These are phyloP conservation scores for Sprattus sprattus DNA, from an alignment of 2,113 vertebrate species.

Conservation along the genomic window DNA sequence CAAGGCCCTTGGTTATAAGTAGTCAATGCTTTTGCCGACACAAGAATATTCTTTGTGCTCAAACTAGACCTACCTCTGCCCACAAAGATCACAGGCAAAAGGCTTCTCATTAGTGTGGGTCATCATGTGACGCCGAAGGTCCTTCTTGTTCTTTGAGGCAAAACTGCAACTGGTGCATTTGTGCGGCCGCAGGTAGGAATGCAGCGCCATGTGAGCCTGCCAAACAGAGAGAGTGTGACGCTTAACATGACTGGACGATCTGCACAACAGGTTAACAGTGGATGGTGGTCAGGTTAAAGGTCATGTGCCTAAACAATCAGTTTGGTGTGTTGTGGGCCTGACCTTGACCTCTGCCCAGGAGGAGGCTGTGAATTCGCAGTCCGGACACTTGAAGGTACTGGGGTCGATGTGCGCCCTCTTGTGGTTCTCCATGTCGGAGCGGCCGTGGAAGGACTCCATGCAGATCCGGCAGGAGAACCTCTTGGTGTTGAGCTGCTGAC, in stretches of 20 bases:
- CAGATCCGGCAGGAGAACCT: constrained; percentile 96
- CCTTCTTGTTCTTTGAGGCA: constrained; percentile 98
- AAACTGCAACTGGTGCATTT: constrained; percentile 95
- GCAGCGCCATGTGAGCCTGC: constrained; percentile 88
- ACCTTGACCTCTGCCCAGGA: constrained; percentile 92
- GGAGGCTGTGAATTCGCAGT: constrained; percentile 86
- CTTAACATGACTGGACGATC: not conserved
- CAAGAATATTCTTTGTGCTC: not conserved
- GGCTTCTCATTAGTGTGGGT: constrained; percentile 99
- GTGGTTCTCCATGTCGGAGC: constrained; percentile 98
- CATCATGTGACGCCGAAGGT: constrained; percentile 89
- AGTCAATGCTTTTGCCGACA: too few relatives aligned
- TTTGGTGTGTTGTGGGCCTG: constrained; percentile 34
- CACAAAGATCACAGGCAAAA: constrained; percentile 89
- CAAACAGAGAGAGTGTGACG: not conserved
- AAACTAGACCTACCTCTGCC: constrained; percentile 80
- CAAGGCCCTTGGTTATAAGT: not conserved
- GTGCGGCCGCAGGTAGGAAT: constrained; percentile 89
- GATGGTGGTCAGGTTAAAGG: not conserved
- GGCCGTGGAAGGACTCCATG: constrained; percentile 86
- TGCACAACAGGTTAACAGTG: not conserved
- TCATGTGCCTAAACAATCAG: not conserved
- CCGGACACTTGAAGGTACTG: constrained; percentile 89
- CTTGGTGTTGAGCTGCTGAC: constrained; percentile 71
- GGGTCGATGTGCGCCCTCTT: constrained; percentile 91